Percentiles rank a stretch among this genome's conserved stretches.
These are phyloP conservation scores for Haemorhous mexicanus DNA, from an alignment of 2,113 vertebrate genomes.

Conservation along the genomic window DNA sequence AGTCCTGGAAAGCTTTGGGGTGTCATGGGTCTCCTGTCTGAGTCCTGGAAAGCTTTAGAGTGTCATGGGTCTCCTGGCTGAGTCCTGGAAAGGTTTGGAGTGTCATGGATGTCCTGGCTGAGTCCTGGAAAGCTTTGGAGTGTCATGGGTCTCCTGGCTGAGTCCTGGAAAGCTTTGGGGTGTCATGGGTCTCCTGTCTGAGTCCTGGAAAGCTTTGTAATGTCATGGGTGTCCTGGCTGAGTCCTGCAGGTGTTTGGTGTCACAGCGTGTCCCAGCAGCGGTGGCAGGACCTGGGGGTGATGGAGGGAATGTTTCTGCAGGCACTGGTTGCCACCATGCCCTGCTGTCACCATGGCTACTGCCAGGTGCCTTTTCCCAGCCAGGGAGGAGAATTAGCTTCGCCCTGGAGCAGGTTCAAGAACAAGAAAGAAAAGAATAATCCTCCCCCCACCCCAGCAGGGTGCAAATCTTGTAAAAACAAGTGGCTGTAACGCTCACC, in stretches of 20 bases:
- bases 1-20: neutral
- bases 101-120: rapidly evolving
- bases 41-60: neutral
- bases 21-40: rapidly evolving
- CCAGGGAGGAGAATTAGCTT: neutral
- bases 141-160: rapidly evolving
- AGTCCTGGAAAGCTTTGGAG: neutral
- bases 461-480: neutral
- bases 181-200: rapidly evolving
- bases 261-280: neutral
- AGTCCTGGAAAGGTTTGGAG: neutral
- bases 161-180: neutral
- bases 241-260: neutral
- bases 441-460: neutral
- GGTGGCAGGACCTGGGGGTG: neutral
- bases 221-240: rapidly evolving
- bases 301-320: neutral
- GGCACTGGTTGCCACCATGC: neutral
- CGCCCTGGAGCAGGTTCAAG: neutral
- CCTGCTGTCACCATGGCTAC: neutral
- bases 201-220: neutral
- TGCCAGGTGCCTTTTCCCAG: neutral
- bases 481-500: neutral
- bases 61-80: rapidly evolving
- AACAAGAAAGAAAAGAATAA: neutral